A percentile compares a stretch with the other conserved stretches of the same genome.
Evolutionary conservation across 2,113 vertebrate genomes (phyloP).

Genomic region (Edolisoma coerulescens): DNA sequence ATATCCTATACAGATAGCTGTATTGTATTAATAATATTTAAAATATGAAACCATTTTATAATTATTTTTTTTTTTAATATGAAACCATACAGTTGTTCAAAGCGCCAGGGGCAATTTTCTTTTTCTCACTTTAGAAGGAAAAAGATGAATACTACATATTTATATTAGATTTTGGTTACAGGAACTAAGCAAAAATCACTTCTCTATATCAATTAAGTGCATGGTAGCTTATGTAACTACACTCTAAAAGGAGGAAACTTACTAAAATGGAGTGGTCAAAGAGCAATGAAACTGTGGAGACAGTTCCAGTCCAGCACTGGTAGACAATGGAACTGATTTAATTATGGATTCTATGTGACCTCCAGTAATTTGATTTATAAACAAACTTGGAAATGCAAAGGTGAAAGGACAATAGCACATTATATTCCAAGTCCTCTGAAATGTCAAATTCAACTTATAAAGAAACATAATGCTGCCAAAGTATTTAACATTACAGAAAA

Average conservation of each 20-base stretch:
- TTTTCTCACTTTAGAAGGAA: neutral
- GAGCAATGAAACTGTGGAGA: neutral
- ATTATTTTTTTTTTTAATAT: too few relatives aligned
- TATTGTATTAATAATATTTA: neutral
- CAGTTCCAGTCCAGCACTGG: neutral
- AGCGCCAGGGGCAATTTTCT: neutral
- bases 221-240: neutral
- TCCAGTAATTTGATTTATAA: neutral
- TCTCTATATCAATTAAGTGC: neutral
- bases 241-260: neutral
- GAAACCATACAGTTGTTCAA: neutral
- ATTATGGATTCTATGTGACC: neutral
- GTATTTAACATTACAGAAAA: neutral
- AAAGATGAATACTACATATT: neutral
- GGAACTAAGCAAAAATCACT: neutral
- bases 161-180: neutral
- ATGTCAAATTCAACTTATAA: neutral
- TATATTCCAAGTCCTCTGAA: neutral
- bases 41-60: neutral
- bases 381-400: neutral
- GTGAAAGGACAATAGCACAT: neutral
- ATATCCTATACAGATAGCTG: neutral
- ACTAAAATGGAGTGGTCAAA: neutral
- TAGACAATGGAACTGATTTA: neutral
- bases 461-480: neutral